Conservation (phyloP, 1,140 invertebrate genomes). For the Penaeus japonicus region DNA sequence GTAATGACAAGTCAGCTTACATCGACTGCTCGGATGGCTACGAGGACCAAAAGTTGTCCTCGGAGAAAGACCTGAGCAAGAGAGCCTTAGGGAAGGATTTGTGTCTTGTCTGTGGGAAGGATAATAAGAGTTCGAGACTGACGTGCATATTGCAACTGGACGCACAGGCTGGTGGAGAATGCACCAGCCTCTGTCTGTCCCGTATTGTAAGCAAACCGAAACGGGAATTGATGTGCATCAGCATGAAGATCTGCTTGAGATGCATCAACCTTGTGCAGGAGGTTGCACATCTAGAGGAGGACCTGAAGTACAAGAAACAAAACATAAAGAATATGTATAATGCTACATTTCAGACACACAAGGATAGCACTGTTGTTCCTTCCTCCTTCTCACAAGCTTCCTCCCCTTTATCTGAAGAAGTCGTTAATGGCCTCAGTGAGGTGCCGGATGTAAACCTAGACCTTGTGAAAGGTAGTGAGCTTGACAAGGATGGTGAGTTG, state of each 20-base stretch:
- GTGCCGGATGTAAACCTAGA: neutral
- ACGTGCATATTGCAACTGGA: neutral
- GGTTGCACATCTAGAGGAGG: constrained; percentile 32
- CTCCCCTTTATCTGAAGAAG: neutral
- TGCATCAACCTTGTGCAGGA: constrained; percentile 34
- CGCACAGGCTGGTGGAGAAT: neutral
- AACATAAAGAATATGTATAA: constrained; percentile 44
- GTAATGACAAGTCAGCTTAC: neutral
- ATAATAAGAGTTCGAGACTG: neutral
- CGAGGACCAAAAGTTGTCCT: neutral
- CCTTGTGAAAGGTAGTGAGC: neutral
- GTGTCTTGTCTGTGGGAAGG: constrained; percentile 45
- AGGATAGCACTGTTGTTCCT: neutral
- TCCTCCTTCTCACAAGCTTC: neutral
- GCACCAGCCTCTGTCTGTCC: neutral
- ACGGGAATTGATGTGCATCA: constrained; percentile 25
- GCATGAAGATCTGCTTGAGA: constrained; percentile 29
- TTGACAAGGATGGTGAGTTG: neutral
- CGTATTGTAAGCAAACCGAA: constrained; percentile 35
- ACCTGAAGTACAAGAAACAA: constrained; percentile 42
- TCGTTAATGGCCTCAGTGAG: neutral
- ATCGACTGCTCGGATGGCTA: neutral
- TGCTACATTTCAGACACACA: constrained; percentile 18
- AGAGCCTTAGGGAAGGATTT: neutral
- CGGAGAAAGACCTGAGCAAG: neutral